phyloP scores from a whole-genome alignment of 2,113 vertebrate species.

The pig (Sus scrofa) region DNA sequence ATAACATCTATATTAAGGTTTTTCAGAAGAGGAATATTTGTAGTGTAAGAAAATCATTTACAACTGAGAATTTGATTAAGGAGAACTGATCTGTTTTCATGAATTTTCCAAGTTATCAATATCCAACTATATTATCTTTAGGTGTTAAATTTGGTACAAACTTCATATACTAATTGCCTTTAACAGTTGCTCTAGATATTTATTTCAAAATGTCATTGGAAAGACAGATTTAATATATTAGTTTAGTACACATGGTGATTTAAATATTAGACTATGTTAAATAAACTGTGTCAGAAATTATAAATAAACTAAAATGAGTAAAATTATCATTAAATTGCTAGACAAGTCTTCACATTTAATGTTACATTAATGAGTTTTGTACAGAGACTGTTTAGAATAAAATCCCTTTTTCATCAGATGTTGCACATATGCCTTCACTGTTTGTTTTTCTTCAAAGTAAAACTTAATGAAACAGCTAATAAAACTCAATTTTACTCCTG shows the following conservation, averaged over 20 bases:
- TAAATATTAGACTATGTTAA: slow-evolving; percentile 83
- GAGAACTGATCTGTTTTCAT: slow-evolving; percentile 58
- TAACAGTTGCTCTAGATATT: slow-evolving; percentile 72
- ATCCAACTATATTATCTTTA: slow-evolving; percentile 58
- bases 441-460: slow-evolving; percentile 89
- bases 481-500: slow-evolving; percentile 86
- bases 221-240: slow-evolving; percentile 78
- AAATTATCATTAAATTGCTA: slow-evolving; percentile 85
- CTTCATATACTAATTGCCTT: slow-evolving; percentile 61
- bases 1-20: slow-evolving; percentile 46
- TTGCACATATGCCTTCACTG: slow-evolving; percentile 85
- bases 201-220: slow-evolving; percentile 67
- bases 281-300: slow-evolving; percentile 85
- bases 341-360: slow-evolving; percentile 84
- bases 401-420: slow-evolving; percentile 86
- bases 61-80: slow-evolving; percentile 59
- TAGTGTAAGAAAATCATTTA: slow-evolving; percentile 41
- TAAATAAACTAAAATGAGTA: slow-evolving; percentile 85
- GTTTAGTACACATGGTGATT: slow-evolving; percentile 80
- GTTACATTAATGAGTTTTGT: slow-evolving; percentile 86
- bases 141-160: slow-evolving; percentile 69
- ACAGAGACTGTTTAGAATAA: slow-evolving; percentile 84
- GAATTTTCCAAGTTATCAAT: slow-evolving; percentile 61
- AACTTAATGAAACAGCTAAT: slow-evolving; percentile 91
- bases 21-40: slow-evolving; percentile 37